phyloP scores from a whole-genome alignment of 2,888 invertebrate species.

The Lithosia quadra region DNA sequence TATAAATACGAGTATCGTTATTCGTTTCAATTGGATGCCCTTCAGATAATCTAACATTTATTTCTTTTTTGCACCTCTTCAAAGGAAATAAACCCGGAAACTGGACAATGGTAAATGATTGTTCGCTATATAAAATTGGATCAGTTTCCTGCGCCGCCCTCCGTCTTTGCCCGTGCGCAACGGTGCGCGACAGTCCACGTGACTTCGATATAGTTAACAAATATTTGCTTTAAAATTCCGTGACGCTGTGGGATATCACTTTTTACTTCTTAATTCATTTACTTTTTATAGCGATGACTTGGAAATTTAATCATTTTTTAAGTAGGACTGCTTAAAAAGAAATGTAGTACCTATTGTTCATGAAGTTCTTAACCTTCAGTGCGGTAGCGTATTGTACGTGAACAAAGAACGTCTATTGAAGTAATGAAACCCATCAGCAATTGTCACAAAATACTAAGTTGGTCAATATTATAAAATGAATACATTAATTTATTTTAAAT shows the following conservation, averaged over 20 bases:
- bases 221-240: conserved; percentile 69
- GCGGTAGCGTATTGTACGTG: conserved; percentile 19
- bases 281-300: conserved; percentile 52
- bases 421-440: conserved; percentile 20
- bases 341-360: conserved; percentile 38
- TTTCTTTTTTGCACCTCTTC: conserved; percentile 26
- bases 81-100: conserved; percentile 62
- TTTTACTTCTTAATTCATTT: conserved; percentile 58
- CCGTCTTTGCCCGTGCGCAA: conserved; percentile 40
- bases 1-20: neutral
- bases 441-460: conserved; percentile 19
- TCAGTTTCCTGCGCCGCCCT: conserved; percentile 61
- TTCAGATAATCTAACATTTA: conserved; percentile 13
- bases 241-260: conserved; percentile 54
- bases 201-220: conserved; percentile 70
- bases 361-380: conserved; percentile 17
- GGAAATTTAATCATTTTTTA: conserved; percentile 30
- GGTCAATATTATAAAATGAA: neutral
- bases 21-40: conserved; percentile 16
- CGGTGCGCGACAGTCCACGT: conserved; percentile 66
- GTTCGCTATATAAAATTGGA: conserved; percentile 58
- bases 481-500: no score
- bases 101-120: conserved; percentile 54
- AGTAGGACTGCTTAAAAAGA: conserved; percentile 26
- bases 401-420: conserved; percentile 31